Evolutionary conservation across 2,113 vertebrate species (phyloP), one percentile per base, ranked within the genome.

Genomic region (Strix uralensis): DNA sequence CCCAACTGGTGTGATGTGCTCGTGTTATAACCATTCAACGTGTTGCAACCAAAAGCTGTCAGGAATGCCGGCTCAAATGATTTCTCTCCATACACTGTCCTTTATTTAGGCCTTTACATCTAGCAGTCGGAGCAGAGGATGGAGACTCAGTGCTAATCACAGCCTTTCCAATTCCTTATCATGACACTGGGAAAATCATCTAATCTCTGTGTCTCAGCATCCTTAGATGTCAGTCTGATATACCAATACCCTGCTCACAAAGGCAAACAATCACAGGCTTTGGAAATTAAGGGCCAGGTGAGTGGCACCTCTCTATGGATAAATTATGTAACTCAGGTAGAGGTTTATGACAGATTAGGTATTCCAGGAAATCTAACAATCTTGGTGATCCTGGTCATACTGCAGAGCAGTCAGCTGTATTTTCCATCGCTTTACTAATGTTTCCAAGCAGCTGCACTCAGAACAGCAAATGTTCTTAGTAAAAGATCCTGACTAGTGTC

Each of bases 1-100:
- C 84, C 94, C 86, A 83, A 97, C 84, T 88, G 95, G 91, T 85
- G 87, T 9, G 91, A 97, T 90, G 84, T 93, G 91, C 81, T 88
- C 2, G 11, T 90, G 91, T 92, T 96, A 66, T 62, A 95, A 88
- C 81, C 80, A 67, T 34, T 91, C 87, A 88, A 27, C 0, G 0
- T 62, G 78, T 47, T 74, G 86, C 67, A 92, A 80, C 58, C 78
- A 94, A 96, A 97, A 95, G 89, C 92, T 97, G 97, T 86, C 59
- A 75, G 40, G 74, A 85, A 88, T 32, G 25, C 55, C 5, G 18
- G 46, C 70, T 86, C 66, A 88, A 91, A 55, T 34, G 8, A 73
- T 67, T 92, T 90, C 74, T 73, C 62, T 59, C 66, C 63, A 66
- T 58, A 38, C n/a, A 11, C 10, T 47, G 55, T 40, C 87, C 94